These are phyloP conservation scores for Thunnus maccoyii DNA, from an alignment of 2,113 vertebrate species.

Conservation along the genomic window DNA sequence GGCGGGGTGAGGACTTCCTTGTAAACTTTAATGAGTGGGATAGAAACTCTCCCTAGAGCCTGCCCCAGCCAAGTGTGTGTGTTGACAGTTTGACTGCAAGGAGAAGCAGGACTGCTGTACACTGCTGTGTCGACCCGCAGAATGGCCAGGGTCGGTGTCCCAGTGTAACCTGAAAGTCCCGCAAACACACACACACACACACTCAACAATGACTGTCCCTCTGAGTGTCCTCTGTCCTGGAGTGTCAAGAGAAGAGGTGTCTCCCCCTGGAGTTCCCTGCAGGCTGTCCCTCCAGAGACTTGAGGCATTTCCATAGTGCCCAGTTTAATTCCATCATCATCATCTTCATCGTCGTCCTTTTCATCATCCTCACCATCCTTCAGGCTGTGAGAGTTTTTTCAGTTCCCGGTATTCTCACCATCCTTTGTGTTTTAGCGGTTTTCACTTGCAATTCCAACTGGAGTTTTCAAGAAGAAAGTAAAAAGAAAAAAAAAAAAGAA, in stretches of 20 bases:
- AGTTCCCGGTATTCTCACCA: conserved; percentile 66
- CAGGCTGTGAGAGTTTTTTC: conserved; percentile 63
- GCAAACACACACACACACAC: conserved; percentile 35
- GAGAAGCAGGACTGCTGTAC: conserved; percentile 31
- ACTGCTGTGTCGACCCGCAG: conserved; percentile 24
- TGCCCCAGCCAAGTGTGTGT: conserved; percentile 40
- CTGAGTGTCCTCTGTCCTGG: conserved; percentile 50
- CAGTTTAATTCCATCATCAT: conserved; percentile 58
- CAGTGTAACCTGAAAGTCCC: conserved; percentile 50
- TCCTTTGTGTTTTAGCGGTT: conserved; percentile 59
- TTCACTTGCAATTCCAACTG: conserved; percentile 63
- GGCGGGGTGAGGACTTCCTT: conserved; percentile 55
- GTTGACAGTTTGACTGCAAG: conserved; percentile 63
- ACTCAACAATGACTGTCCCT: conserved; percentile 35
- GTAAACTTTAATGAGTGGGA: conserved; percentile 76
- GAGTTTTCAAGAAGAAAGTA: conserved; percentile 72
- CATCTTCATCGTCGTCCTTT: conserved; percentile 41
- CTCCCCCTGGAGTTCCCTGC: conserved; percentile 73
- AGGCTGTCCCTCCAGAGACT: conserved; percentile 68
- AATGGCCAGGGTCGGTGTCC: conserved; percentile 45
- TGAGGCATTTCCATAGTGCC: conserved; percentile 67
- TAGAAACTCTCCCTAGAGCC: conserved; percentile 55
- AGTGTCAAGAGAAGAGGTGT: conserved; percentile 56
- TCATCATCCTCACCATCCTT: conserved; percentile 61
- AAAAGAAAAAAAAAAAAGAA: conserved; percentile 56